phyloP scores from a whole-genome alignment of 2,888 invertebrate species.

The Tholera decimalis region DNA sequence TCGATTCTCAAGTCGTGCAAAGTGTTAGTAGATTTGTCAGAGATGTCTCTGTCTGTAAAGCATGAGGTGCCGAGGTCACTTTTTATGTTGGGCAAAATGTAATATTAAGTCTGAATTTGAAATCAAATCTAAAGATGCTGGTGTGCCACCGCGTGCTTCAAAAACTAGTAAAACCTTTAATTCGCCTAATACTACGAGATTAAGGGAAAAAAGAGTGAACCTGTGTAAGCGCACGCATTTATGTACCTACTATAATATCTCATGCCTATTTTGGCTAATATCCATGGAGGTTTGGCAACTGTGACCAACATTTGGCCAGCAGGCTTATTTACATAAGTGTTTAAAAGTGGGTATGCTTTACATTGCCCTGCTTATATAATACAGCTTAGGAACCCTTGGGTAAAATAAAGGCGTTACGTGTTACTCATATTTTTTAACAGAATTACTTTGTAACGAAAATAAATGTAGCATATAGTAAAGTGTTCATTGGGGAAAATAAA shows the following conservation, averaged over 20 bases:
- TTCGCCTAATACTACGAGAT: not conserved
- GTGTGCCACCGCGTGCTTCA: too few species aligned
- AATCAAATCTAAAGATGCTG: too few species aligned
- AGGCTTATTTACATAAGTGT: too few species aligned
- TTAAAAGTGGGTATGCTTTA: not conserved
- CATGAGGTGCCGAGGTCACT: too few species aligned
- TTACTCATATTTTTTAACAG: not conserved
- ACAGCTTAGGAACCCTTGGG: not conserved
- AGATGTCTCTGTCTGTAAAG: too few species aligned
- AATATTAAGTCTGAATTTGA: too few species aligned
- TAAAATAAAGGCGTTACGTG: not conserved
- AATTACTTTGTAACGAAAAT: constrained; percentile 43
- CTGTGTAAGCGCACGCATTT: too few species aligned
- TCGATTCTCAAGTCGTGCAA: not conserved
- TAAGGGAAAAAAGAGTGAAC: not conserved
- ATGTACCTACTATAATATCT: not conserved
- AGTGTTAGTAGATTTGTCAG: not conserved
- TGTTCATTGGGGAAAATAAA: constrained; percentile 47
- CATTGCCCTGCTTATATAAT: not conserved
- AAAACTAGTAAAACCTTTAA: too few species aligned
- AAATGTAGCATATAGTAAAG: constrained; percentile 42
- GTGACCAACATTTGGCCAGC: not conserved
- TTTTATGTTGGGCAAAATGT: too few species aligned
- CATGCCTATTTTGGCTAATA: not conserved
- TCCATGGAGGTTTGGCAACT: not conserved